These are phyloP conservation scores for Amazonetta brasiliensis DNA, from an alignment of 2,797 vertebrate genomes.

Conservation along the genomic window DNA sequence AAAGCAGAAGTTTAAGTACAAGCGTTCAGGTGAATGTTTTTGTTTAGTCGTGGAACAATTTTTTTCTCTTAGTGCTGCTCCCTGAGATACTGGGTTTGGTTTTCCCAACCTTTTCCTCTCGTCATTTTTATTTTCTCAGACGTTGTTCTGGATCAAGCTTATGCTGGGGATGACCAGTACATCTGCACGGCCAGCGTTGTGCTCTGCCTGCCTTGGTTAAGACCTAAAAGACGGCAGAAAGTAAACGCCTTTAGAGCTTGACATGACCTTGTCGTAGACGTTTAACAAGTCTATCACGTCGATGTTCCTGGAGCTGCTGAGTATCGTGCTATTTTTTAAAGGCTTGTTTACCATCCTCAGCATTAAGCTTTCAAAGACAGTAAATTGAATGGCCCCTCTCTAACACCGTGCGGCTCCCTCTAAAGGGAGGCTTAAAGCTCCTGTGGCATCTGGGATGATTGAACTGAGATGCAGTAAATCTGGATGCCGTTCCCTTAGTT, in stretches of 20 bases:
- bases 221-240: background rate
- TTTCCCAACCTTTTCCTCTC: background rate
- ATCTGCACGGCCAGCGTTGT: rapidly evolving
- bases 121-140: background rate
- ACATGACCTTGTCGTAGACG: background rate
- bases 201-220: background rate
- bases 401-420: background rate
- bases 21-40: background rate
- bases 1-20: background rate
- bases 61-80: background rate
- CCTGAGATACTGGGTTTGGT: background rate
- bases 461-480: background rate
- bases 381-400: background rate
- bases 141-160: background rate
- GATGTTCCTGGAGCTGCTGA: background rate
- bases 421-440: background rate
- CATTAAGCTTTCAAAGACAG: background rate
- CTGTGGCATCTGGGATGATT: background rate
- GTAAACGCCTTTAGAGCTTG: background rate
- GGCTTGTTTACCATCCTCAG: background rate
- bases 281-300: background rate
- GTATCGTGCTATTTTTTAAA: background rate
- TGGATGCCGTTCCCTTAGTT: background rate
- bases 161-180: background rate
- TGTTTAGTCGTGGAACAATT: background rate